Evolutionary conservation across 2,888 invertebrate genomes (phyloP).

Genomic region (Nomada flava): DNA sequence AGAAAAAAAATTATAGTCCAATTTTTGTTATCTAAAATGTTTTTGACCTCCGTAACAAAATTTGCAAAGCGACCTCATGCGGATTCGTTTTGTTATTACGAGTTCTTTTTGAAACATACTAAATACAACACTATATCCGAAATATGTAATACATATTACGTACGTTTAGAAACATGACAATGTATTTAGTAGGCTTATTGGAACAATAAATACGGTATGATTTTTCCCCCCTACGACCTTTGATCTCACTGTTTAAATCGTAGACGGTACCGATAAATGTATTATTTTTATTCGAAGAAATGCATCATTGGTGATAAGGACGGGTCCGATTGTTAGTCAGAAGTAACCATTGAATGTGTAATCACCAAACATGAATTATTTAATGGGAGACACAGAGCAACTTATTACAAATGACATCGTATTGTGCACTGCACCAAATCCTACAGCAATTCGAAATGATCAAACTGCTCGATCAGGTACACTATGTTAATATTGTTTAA

Average conservation of each 20-base stretch:
- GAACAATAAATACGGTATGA: slow-evolving; percentile 10
- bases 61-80: neutral
- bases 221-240: slow-evolving; percentile 22
- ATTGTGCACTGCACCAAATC: slow-evolving; percentile 71
- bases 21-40: neutral
- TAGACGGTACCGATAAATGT: slow-evolving; percentile 20
- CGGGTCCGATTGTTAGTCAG: neutral
- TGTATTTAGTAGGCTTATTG: neutral
- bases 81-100: neutral
- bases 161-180: neutral
- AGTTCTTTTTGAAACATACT: neutral
- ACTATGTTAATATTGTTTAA: neutral
- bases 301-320: neutral
- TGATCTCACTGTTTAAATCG: slow-evolving; percentile 3
- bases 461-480: slow-evolving; percentile 65
- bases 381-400: slow-evolving; percentile 65
- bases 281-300: neutral
- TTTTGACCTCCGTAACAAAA: neutral
- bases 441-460: slow-evolving; percentile 40
- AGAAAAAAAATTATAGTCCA: too few species aligned
- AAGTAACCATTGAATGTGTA: slow-evolving; percentile 14
- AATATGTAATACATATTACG: slow-evolving; percentile 1
- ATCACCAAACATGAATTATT: slow-evolving; percentile 57
- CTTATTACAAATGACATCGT: slow-evolving; percentile 73
- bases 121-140: neutral